Base-by-base conservation (phyloP, 1,140 invertebrate species). In the Tetramorium alpestre region DNA sequence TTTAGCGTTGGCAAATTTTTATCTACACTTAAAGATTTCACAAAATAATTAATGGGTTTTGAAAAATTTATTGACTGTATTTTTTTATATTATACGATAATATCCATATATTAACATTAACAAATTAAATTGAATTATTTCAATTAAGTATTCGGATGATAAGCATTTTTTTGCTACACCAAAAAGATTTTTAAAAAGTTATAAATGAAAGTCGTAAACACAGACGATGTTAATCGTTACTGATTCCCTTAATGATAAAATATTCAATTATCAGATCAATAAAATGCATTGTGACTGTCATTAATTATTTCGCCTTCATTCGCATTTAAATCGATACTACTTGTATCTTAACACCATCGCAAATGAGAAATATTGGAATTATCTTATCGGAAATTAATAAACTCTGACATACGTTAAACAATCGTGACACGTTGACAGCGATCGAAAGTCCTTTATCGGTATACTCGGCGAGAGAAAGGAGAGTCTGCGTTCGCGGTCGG, bases 381-480 rank as follows among this genome's bases (percentile, higher is more conserved):
- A 70, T 67, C 41, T 80, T 54, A 69, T 80, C 28, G 33, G 16
- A 25, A 56, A 22, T 67, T 67, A 51, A 67, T 38, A 54, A 82
- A 44, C 11, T 41, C 58, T 41, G 47, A 41, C 16, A 18, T 18
- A 73, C 11, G 16, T 67, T 47, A 58, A 80, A 80, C n/a, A 58
- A 33, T 44, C 16, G 38, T 56, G 22, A 44, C 60, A 65, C 44
- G 47, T 51, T 67, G 22, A 69, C 51, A 44, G 65, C 65, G 38
- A 82, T 82, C 54, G 54, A 56, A 82, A 72, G 67, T 73, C 28
- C 69, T 73, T 84, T 84, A 84, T 84, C 80, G 41, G 41, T 28
- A 67, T 47, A 58, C 4, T 70, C 16, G 62, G 33, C 7, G 41
- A 82, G 41, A 22, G 80, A 62, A 60, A 49, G 54, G 54, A 75